Evolutionary conservation across 2,113 vertebrate species (phyloP).

Genomic region (Sander vitreus): DNA sequence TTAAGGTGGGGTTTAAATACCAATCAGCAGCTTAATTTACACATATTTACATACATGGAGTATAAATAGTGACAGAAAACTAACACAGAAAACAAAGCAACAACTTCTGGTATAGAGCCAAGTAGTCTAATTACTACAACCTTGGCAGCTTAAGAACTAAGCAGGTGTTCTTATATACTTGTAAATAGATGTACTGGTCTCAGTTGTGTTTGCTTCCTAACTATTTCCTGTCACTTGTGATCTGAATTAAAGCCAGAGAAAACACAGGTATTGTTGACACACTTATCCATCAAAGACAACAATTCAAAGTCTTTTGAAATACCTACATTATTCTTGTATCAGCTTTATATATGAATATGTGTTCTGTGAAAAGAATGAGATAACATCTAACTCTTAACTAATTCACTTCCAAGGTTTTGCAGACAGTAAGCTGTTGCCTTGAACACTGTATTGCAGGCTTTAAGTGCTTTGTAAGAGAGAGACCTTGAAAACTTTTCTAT

Average conservation of each 20-base stretch:
- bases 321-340: constrained; percentile 39
- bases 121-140: no score
- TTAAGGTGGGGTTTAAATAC: not conserved
- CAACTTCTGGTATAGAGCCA: no score
- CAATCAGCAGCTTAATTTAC: not conserved
- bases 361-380: constrained; percentile 57
- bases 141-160: not conserved
- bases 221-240: constrained; percentile 15
- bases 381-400: constrained; percentile 53
- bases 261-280: constrained; percentile 36
- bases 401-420: constrained; percentile 62
- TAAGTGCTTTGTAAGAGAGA: constrained; percentile 36
- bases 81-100: no score
- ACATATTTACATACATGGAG: not conserved
- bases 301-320: constrained; percentile 36
- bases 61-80: no score
- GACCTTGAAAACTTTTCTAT: constrained; percentile 62
- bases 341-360: constrained; percentile 56
- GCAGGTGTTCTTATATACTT: not conserved
- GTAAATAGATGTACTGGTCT: constrained; percentile 7
- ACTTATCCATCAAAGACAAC: constrained; percentile 48
- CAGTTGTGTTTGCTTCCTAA: constrained; percentile 13
- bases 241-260: constrained; percentile 48
- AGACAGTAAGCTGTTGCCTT: constrained; percentile 54
- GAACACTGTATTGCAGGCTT: constrained; percentile 50